Evolutionary conservation across 2,797 vertebrate species (phyloP), one percentile per base, ranked within the genome.

Genomic region (Typhlichthys eigenmanni): DNA sequence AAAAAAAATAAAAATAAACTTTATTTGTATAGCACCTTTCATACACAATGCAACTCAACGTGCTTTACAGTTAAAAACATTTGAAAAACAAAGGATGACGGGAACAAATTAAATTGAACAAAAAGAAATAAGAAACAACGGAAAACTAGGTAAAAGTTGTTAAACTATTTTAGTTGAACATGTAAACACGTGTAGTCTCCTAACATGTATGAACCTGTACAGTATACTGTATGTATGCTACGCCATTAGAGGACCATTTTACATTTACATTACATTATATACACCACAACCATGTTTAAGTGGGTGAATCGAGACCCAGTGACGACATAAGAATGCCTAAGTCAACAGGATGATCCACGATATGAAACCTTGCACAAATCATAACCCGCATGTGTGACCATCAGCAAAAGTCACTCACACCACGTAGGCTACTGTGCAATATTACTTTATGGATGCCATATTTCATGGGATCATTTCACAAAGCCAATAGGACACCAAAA

Each of bases 171-270:
- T 90, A 83, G 86, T 88, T 86, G 82, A 90, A 88, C 91, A 92
- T 93, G 92, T 81, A 87, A 92, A 87, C 83, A 68, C 80, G 84
- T 89, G 86, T 89, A 89, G 71, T 66, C 70, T 76, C 71, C 71
- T 76, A 10, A 82, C 84, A 76, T 80, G 87, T 24, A 24, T 24
- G 24, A 24, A 24, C 24, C 24, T 24, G 3, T 24, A 24, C 24
- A 24, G 24, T 24, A 24, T 24, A 24, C 24, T 24, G 19, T 24
- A 24, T 24, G 24, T 24, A 24, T 24, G 51, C 24, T 10, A 13
- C 13, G 46, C 9, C 38, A 14, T 32, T 60, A 12, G 24, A 47
- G 17, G 48, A 0, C 55, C 13, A 17, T 60, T 59, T 34, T 14
- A 48, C 34, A 32, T 16, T 6, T 45, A 14, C 1, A 55, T n/a